Base-by-base conservation (phyloP, 2,797 vertebrate genomes). In the Coccyzus lansbergi region DNA sequence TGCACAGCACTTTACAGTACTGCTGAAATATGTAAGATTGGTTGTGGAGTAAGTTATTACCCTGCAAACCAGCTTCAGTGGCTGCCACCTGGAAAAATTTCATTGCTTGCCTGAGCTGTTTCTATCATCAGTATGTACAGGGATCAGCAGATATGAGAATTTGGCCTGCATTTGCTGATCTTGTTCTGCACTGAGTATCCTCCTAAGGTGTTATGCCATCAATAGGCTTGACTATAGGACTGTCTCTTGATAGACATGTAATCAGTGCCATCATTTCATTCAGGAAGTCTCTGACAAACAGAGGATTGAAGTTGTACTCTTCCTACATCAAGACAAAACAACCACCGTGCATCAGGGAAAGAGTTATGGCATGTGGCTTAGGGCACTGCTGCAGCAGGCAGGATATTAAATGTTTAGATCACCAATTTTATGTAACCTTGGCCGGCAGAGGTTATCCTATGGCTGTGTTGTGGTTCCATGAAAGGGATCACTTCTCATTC, bases 1-100 rank as follows among this genome's bases (percentile, higher is more conserved):
- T 5, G 2, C 15, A 8, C 2, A 20, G 8, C 51, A 20, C 6
- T 40, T 86, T 2, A 2, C 5, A 2, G 28, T 53, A 29, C 53
- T 75, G 17, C 34, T 53, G 85, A 82, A 83, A 58, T 64, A 31
- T 3, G 1, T 75, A n/a, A 26, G 22, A 62, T 29, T 65, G 14
- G 25, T 88, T 48, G 15, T 2, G 19, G 49, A 81, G 29, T 70
- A 83, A 89, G 87, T 55, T 67, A 29, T 77, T 62, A 53, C 28
- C 72, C 72, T 38, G 51, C 44, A 84, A 79, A 93, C 22, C 0
- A 0, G 18, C 9, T 75, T 86, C 76, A 51, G 72, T 65, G 67
- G n/a, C 77, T 90, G 53, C 81, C 86, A 78, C 76, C 58, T 92
- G 80, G 88, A 90, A 49, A 12, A 83, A 77, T 33, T 77, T 88